Evolutionary conservation across 2,888 invertebrate genomes (phyloP).

Genomic region (Entomobrya multifasciata): DNA sequence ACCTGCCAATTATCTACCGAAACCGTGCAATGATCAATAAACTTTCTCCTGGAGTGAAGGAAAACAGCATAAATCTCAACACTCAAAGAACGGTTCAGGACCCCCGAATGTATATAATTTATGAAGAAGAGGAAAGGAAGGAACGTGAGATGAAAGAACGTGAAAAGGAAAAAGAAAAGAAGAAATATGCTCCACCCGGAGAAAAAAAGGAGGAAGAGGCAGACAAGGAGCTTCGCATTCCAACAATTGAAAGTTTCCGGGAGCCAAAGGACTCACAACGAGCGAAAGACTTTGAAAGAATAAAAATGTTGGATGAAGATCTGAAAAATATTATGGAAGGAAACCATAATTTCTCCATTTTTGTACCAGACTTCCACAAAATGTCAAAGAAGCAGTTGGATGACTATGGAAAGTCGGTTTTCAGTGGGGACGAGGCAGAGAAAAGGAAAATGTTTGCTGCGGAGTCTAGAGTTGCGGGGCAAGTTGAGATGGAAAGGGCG

Average conservation of each 20-base stretch:
- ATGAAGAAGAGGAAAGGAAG: constrained; percentile 74
- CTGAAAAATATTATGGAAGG: constrained; percentile 77
- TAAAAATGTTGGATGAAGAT: constrained; percentile 72
- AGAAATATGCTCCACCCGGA: constrained; percentile 38
- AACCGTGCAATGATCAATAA: constrained; percentile 76
- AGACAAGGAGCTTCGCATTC: constrained; percentile 63
- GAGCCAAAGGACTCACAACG: constrained; percentile 77
- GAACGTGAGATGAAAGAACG: constrained; percentile 61
- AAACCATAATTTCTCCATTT: constrained; percentile 75
- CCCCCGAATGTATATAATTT: constrained; percentile 75
- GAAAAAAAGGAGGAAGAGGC: constrained; percentile 25
- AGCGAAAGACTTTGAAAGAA: constrained; percentile 74
- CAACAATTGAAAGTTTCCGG: constrained; percentile 63
- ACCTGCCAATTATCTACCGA: constrained; percentile 76
- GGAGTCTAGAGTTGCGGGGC: constrained; percentile 74
- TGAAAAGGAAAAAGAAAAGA: constrained; percentile 68
- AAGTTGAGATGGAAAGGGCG: constrained; percentile 75
- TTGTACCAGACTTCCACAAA: constrained; percentile 77
- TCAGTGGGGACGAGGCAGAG: constrained; percentile 74
- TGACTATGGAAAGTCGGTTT: constrained; percentile 77
- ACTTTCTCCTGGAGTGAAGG: constrained; percentile 70
- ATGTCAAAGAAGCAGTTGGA: constrained; percentile 79
- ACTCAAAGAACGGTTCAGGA: constrained; percentile 71
- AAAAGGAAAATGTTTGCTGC: constrained; percentile 78
- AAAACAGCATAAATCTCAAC: constrained; percentile 70